Evolutionary conservation across 1,140 invertebrate genomes (phyloP).

Genomic region (Apis cerana): DNA sequence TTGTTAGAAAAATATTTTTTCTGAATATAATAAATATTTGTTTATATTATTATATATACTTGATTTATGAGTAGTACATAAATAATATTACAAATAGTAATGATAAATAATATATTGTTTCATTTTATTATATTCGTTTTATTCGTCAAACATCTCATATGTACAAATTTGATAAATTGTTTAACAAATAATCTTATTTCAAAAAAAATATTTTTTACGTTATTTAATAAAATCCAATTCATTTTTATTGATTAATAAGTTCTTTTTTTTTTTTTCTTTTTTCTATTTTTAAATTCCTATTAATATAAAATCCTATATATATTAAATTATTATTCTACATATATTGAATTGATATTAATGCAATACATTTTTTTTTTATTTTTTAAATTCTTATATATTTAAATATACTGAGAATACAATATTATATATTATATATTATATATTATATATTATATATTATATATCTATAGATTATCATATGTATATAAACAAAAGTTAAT

Average conservation of each 20-base stretch:
- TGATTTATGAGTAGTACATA: slow-evolving; percentile 22
- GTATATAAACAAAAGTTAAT: too few species aligned
- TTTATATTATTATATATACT: neutral
- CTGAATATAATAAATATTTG: neutral
- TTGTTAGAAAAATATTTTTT: neutral
- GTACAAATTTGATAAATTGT: neutral
- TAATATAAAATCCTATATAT: too few species aligned
- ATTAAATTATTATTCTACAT: too few species aligned
- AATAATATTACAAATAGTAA: slow-evolving; percentile 4
- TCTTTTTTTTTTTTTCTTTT: accelerated
- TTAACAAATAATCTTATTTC: neutral
- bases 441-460: too few species aligned
- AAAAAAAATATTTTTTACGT: neutral
- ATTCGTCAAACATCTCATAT: neutral
- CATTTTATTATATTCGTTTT: neutral
- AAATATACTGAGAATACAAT: too few species aligned
- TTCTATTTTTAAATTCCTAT: too few species aligned
- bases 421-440: too few species aligned
- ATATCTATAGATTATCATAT: too few species aligned
- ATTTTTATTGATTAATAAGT: neutral
- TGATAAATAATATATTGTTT: slow-evolving; percentile 11
- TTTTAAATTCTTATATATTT: too few species aligned
- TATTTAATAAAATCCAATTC: neutral
- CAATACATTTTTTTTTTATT: too few species aligned
- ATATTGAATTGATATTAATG: too few species aligned